These are phyloP conservation scores for Moxostoma hubbsi DNA, from an alignment of 2,797 vertebrate genomes.

Conservation along the genomic window DNA sequence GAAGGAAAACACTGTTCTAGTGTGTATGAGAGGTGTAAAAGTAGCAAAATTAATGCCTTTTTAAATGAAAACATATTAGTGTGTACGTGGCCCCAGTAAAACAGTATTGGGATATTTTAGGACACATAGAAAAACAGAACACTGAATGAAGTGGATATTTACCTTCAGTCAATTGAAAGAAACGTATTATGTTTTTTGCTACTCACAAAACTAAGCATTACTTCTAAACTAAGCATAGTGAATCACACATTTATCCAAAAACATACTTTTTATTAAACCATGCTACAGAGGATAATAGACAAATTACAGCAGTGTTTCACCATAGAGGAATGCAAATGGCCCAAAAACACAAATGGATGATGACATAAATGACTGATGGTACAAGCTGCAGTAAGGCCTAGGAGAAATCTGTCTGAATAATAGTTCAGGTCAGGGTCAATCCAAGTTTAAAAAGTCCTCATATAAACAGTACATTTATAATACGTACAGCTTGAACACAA, in stretches of 20 bases:
- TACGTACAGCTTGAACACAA: not conserved
- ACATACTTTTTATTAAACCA: slow-evolving; percentile 48
- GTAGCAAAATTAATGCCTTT: too few relatives aligned
- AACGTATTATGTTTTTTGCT: too few relatives aligned
- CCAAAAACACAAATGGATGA: not conserved
- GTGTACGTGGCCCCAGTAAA: too few relatives aligned
- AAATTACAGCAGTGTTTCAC: slow-evolving; percentile 20
- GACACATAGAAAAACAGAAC: too few relatives aligned
- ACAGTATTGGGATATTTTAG: too few relatives aligned
- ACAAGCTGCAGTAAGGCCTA: slow-evolving; percentile 28
- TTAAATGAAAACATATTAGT: too few relatives aligned
- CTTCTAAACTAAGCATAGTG: not conserved
- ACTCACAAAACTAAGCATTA: too few relatives aligned
- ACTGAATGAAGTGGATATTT: too few relatives aligned
- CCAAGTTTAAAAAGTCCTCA: not conserved
- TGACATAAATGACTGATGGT: slow-evolving; percentile 3
- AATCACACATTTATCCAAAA: slow-evolving; percentile 30
- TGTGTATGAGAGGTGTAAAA: too few relatives aligned
- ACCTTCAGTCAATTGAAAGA: too few relatives aligned
- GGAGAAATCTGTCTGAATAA: not conserved
- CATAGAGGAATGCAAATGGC: not conserved
- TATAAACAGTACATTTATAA: slow-evolving; percentile 15
- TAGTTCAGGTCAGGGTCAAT: not conserved
- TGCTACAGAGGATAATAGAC: slow-evolving; percentile 41
- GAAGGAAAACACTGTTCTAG: too few relatives aligned